Base-by-base conservation (phyloP, 2,113 vertebrate species). In the Carassius auratus region DNA sequence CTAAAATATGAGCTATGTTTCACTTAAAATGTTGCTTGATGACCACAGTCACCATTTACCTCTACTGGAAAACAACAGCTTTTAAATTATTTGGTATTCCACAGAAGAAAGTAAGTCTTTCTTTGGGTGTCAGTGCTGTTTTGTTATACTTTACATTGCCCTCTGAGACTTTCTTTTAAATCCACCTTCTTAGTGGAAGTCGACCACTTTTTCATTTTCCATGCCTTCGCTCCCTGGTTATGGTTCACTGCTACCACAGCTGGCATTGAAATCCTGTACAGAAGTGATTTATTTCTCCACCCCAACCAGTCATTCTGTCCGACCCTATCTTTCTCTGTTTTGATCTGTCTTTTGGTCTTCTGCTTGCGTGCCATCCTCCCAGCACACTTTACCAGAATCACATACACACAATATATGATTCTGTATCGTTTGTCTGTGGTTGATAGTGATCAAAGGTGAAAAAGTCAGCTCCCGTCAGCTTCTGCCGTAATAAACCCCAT, bases 211-310 rank as follows among this genome's bases (percentile, higher is more conserved):
- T 69, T 42, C 23, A 48, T 69, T 79, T 69, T 84, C 64, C 50
- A 73, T 42, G 50, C 57, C 52, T 45, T 38, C 42, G 13, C 45
- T 38, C 48, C 36, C 66, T 86, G 57, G 82, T 84, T 81, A 76
- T 36, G 76, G 85, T 82, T 73, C 45, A 86, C 61, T 85, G 75
- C 36, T 62, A 79, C 52, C 64, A 83, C 64, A 81, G 23, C 57
- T 45, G 61, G 23, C 61, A 83, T 76, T 79, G 76, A 81, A 82
- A 14, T 52, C 73, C 36, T 66, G 69, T 81, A 88, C 86, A 87
- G 50, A 52, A 85, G 9, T 90, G 89, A 89, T 92, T 91, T 91
- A 91, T 89, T 80, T 84, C 73, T 42, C 19, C 81, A 23, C 90
- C 88, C 85, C 85, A 42, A 26, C 55, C 42, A 85, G 64, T 62